Base-by-base conservation (phyloP, 2,797 vertebrate species). In the Schizopygopsis malacanthus region DNA sequence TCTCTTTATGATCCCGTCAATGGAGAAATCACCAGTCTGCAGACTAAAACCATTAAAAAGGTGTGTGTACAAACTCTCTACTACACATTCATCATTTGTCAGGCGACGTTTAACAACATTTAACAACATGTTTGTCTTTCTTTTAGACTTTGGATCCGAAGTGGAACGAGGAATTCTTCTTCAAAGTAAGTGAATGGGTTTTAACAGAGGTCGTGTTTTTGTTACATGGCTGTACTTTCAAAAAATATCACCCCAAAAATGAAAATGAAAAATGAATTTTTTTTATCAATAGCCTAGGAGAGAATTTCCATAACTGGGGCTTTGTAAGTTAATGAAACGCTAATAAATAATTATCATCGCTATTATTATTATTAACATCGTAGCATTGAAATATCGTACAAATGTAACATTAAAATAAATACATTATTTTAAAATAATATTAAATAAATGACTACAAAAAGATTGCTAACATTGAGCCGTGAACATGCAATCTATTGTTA, bases 41-140 rank as follows among this genome's bases (percentile, higher is more conserved):
- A 98, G 92, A 99, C 98, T 39, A 98, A 98, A 95, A 99, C 98
- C 2, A 93, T 97, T 72, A 98, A 96, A 93, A 99, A 98, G 96
- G 98, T 96, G 7, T 18, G 63, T 13, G 6, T n/a, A 1, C 41
- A 25, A 2, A 50, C 8, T 10, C 8, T 81, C 15, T 28, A 7
- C 5, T 72, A 59, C 52, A 45, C 18, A 4, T 25, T 59, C 11
- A 47, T 18, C 28, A 1, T 15, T 52, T 4, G 3, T 15, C 83
- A 33, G 9, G 25, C 41, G 15, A 28, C 20, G 10, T 83, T 83
- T 33, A 6, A 16, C 41, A 9, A 28, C 20, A 6, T 83, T 25
- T 77, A 28, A 28, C 28, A 28, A 28, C 28, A 28, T 28, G 63
- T 63, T 85, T 67, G 77, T 59, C 81, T 47, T 39, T 73, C 81